phyloP scores from a whole-genome alignment of 1,140 invertebrate species.

The Proctacanthus coquilletti region DNA sequence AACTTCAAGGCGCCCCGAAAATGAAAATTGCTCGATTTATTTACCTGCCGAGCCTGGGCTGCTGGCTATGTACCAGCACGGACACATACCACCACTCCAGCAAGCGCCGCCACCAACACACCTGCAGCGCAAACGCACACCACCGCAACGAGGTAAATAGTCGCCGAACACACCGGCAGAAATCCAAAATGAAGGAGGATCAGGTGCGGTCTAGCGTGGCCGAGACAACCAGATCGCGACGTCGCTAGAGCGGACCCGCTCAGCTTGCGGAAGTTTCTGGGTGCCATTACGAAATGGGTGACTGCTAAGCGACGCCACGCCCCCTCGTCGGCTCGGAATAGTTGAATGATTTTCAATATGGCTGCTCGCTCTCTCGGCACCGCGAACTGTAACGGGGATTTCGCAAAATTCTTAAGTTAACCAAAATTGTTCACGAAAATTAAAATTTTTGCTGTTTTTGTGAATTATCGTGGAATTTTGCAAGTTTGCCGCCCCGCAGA shows the following conservation, averaged over 20 bases:
- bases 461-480: too few species aligned
- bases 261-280: slow-evolving; percentile 2
- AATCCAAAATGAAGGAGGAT: not conserved
- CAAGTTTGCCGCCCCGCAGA: too few species aligned
- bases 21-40: too few species aligned
- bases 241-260: slow-evolving; percentile 1
- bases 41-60: too few species aligned
- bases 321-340: slow-evolving; percentile 27
- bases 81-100: not conserved
- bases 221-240: not conserved
- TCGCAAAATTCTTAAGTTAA: too few species aligned
- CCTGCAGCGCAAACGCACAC: not conserved
- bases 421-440: too few species aligned
- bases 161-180: not conserved
- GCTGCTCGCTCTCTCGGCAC: too few species aligned
- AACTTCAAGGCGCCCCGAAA: too few species aligned
- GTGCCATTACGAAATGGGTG: slow-evolving; percentile 7
- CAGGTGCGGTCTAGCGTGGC: not conserved
- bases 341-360: slow-evolving; percentile 30
- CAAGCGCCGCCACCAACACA: slow-evolving; percentile 10
- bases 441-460: too few species aligned
- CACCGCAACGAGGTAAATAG: not conserved
- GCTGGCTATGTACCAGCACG: too few species aligned
- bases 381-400: too few species aligned
- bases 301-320: slow-evolving; percentile 13